phyloP scores from a whole-genome alignment of 1,140 invertebrate species.

The Rhopalosiphum maidis region DNA sequence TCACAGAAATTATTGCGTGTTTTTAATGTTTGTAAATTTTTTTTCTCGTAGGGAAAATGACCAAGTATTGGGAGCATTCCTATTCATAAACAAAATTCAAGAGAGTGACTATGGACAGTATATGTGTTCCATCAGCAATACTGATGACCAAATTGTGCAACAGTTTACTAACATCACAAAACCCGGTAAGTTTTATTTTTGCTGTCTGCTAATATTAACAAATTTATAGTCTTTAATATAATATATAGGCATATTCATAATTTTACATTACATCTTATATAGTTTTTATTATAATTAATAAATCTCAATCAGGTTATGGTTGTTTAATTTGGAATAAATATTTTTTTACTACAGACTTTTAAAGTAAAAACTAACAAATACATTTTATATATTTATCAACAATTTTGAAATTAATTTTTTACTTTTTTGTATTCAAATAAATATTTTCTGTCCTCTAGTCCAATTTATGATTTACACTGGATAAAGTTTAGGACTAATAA shows the following conservation, averaged over 20 bases:
- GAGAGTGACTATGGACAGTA: conserved; percentile 74
- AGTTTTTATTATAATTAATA: background rate
- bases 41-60: conserved; percentile 70
- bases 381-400: too few relatives aligned
- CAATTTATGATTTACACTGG: too few relatives aligned
- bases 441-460: too few relatives aligned
- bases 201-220: background rate
- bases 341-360: background rate
- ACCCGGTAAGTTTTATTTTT: conserved; percentile 62
- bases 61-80: conserved; percentile 74
- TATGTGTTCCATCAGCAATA: conserved; percentile 68
- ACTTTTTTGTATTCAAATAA: too few relatives aligned
- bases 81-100: conserved; percentile 69
- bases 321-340: background rate
- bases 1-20: background rate
- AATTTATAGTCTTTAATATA: background rate
- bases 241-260: background rate
- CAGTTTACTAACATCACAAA: conserved; percentile 64
- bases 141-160: conserved; percentile 65
- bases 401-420: too few relatives aligned
- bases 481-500: too few relatives aligned
- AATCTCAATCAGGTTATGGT: background rate
- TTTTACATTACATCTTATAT: background rate
- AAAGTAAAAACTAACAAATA: too few relatives aligned
- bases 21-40: conserved; percentile 37